A percentile compares a stretch with the other conserved stretches of the same genome.
Conservation (phyloP, 2,797 vertebrate species). For the Sarcophilus harrisii region DNA sequence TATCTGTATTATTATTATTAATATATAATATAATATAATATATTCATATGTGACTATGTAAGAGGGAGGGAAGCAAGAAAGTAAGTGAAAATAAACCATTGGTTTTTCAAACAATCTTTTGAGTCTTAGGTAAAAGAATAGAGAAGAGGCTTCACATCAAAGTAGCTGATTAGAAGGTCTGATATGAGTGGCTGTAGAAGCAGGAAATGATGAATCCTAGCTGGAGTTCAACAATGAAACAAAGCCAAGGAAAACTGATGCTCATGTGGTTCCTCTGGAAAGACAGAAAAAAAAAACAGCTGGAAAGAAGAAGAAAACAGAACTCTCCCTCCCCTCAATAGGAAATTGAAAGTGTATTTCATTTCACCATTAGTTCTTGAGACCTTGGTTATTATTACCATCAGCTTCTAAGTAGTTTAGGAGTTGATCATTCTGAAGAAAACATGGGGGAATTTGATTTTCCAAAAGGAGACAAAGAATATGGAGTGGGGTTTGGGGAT, state of each 20-base stretch:
- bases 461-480: constrained; percentile 50
- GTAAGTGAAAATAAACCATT: constrained; percentile 71
- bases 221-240: constrained; percentile 76
- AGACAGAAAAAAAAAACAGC: constrained; percentile 65
- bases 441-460: constrained; percentile 54
- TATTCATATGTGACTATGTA: constrained; percentile 63
- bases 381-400: constrained; percentile 65
- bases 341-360: constrained; percentile 79
- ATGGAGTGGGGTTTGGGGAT: constrained; percentile 10
- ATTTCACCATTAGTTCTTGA: constrained; percentile 64
- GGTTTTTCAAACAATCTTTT: constrained; percentile 64
- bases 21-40: too few species aligned
- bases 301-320: constrained; percentile 52
- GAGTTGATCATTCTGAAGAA: constrained; percentile 56
- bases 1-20: constrained; percentile 29
- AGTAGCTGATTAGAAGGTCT: constrained; percentile 76
- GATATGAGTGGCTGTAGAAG: constrained; percentile 71
- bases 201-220: constrained; percentile 83
- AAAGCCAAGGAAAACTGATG: constrained; percentile 75
- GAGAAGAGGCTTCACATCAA: constrained; percentile 63
- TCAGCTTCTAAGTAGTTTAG: constrained; percentile 56
- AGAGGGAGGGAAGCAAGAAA: constrained; percentile 75
- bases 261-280: constrained; percentile 67
- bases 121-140: constrained; percentile 72
- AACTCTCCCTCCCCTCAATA: constrained; percentile 26